Base-by-base conservation (phyloP, 2,888 invertebrate genomes). In the Petrophora chlorosata region DNA sequence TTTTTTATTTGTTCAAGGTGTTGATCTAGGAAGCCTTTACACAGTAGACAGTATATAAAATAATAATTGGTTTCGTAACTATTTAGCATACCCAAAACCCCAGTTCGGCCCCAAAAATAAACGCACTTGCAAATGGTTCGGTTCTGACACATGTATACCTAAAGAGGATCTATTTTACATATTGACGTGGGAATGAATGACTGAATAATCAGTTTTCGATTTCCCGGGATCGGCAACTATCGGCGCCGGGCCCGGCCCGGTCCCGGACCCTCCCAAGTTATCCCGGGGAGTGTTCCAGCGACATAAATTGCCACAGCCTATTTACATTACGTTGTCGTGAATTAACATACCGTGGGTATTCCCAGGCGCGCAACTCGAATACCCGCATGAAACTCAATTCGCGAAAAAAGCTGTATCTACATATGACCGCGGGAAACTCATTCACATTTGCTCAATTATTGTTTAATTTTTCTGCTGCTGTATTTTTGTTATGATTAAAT, bases 291-390 rank as follows among this genome's bases (percentile, higher is more conserved):
- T 80, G 73, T 80, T 82, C 76, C 76, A 79, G 77, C 77, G 82
- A 85, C 83, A 86, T 85, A 86, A 85, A 85, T 85, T 83, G 78
- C 78, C 70, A 65, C 70, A 67, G 71, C 77, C 79, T 82, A 82
- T 87, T 85, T 87, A 84, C 85, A 86, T 85, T 85, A 79, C 70
- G 69, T 59, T 70, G 75, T 71, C 76, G 73, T 70, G 77, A 82
- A 86, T 87, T 87, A 86, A 85, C 87, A 87, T 86, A 87, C 73
- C 73, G 65, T 65, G 82, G 82, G 78, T 80, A 81, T 84, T 86
- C 86, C 86, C 86, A 58, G 63, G 82, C 69, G 73, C 69, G 66
- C 73, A 70, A 73, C 80, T 78, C 70, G 75, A 75, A 79, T 84
- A 78, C 76, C 67, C 66, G 65, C 53, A 61, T 64, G 62, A 67